A percentile compares a stretch with the other conserved stretches of the same genome.
Evolutionary conservation across 2,113 vertebrate species (phyloP).

Genomic region (Odobenus rosmarus): DNA sequence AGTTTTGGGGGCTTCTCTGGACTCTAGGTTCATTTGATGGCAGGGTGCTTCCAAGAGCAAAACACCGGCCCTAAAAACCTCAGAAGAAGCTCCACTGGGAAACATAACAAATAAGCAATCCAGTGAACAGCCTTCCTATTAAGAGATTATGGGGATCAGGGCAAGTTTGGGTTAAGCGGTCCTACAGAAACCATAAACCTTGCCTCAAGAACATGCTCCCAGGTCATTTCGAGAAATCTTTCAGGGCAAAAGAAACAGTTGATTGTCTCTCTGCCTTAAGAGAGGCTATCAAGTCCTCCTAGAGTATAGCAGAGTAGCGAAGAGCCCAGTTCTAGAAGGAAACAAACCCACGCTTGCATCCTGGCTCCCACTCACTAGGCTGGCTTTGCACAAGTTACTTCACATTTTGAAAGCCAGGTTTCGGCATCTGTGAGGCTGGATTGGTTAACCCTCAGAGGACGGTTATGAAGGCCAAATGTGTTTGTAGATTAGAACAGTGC

Average conservation of each 20-base stretch:
- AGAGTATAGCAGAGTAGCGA: accelerated
- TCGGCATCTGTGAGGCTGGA: not conserved
- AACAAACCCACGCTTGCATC: not conserved
- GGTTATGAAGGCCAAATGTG: not conserved
- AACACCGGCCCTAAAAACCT: not conserved
- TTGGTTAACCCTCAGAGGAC: not conserved
- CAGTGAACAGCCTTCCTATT: not conserved
- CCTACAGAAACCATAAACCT: not conserved
- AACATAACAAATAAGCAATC: conserved; percentile 33
- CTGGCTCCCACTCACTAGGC: not conserved
- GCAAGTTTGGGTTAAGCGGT: not conserved
- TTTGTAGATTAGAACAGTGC: not conserved
- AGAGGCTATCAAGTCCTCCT: not conserved
- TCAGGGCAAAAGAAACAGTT: not conserved
- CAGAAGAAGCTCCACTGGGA: not conserved
- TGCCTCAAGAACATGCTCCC: not conserved
- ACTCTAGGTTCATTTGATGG: not conserved
- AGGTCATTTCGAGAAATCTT: not conserved
- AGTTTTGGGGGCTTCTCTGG: not conserved
- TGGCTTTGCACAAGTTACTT: not conserved
- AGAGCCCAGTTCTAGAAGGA: not conserved
- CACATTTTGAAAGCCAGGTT: not conserved
- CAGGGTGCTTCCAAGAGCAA: not conserved
- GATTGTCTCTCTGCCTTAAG: not conserved
- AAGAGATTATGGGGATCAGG: not conserved